Evolutionary conservation across 2,797 vertebrate genomes (phyloP).

Genomic region (Acrocephalus scirpaceus): DNA sequence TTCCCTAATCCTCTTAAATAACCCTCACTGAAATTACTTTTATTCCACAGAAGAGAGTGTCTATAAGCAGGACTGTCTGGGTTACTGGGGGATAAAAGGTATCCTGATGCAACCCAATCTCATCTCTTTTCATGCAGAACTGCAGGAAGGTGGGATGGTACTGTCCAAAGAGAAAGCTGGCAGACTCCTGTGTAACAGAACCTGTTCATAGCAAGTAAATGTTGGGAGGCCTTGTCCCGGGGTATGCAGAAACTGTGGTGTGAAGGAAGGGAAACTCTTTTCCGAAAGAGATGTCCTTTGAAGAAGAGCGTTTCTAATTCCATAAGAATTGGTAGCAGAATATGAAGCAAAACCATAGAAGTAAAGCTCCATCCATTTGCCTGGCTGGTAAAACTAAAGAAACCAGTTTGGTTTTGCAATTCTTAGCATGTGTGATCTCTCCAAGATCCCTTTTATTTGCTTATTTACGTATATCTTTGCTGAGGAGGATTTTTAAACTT

Average conservation of each 20-base stretch:
- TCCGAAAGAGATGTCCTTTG: not conserved
- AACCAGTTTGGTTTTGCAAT: not conserved
- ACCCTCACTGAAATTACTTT: not conserved
- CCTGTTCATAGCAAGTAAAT: not conserved
- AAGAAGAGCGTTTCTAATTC: not conserved
- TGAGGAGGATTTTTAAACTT: not conserved
- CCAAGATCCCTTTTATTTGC: not conserved
- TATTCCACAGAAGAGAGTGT: not conserved
- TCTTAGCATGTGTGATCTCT: not conserved
- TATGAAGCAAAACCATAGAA: not conserved
- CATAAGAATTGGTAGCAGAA: not conserved
- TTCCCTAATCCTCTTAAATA: not conserved
- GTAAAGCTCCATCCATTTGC: not conserved
- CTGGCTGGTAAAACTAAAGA: not conserved
- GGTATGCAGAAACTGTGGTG: not conserved
- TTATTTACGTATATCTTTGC: not conserved
- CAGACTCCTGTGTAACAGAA: not conserved
- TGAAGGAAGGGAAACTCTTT: not conserved
- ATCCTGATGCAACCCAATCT: not conserved
- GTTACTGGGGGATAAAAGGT: not conserved
- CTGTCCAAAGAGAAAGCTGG: not conserved
- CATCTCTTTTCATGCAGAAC: not conserved
- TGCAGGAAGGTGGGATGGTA: not conserved
- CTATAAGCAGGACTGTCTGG: not conserved
- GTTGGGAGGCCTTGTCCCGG: not conserved